phyloP scores from a whole-genome alignment of 1,140 invertebrate species.

The Eumaeus atala region DNA sequence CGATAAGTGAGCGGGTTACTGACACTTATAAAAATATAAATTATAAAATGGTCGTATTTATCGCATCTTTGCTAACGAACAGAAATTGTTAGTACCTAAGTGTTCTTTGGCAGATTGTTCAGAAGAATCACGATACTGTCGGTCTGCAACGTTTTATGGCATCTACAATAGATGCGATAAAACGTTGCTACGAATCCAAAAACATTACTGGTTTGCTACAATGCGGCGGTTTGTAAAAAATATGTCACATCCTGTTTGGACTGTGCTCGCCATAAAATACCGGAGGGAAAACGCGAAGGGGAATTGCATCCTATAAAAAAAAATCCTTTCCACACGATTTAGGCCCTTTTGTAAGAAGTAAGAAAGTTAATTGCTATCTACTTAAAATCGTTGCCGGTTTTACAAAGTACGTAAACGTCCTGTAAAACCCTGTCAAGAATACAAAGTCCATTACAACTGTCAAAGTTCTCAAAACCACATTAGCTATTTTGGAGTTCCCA shows the following conservation, averaged over 20 bases:
- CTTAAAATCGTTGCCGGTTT: slow-evolving; percentile 16
- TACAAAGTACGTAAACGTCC: slow-evolving; percentile 16
- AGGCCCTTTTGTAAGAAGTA: slow-evolving; percentile 22
- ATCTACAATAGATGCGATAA: slow-evolving; percentile 43
- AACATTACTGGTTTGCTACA: slow-evolving; percentile 40
- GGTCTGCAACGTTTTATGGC: too few species aligned
- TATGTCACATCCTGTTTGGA: slow-evolving; percentile 26
- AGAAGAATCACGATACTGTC: slow-evolving; percentile 39
- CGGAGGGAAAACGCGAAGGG: slow-evolving; percentile 32
- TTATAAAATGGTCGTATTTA: slow-evolving; percentile 34
- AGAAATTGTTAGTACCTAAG: slow-evolving; percentile 41
- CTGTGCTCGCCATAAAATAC: slow-evolving; percentile 22
- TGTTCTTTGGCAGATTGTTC: slow-evolving; percentile 32
- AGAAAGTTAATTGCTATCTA: slow-evolving; percentile 19
- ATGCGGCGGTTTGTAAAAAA: slow-evolving; percentile 30
- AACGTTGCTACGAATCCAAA: slow-evolving; percentile 30
- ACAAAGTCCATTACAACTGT: slow-evolving; percentile 17
- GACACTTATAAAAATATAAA: slow-evolving; percentile 33
- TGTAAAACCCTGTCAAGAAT: slow-evolving; percentile 7
- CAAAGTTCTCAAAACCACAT: slow-evolving; percentile 16
- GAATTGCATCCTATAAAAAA: slow-evolving; percentile 33
- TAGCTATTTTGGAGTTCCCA: slow-evolving; percentile 1
- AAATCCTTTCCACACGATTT: slow-evolving; percentile 23
- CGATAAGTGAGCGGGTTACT: slow-evolving; percentile 21
- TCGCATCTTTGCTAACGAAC: slow-evolving; percentile 27